Evolutionary conservation across 2,888 invertebrate species (phyloP).

Genomic region (Muschampia plurimacula): DNA sequence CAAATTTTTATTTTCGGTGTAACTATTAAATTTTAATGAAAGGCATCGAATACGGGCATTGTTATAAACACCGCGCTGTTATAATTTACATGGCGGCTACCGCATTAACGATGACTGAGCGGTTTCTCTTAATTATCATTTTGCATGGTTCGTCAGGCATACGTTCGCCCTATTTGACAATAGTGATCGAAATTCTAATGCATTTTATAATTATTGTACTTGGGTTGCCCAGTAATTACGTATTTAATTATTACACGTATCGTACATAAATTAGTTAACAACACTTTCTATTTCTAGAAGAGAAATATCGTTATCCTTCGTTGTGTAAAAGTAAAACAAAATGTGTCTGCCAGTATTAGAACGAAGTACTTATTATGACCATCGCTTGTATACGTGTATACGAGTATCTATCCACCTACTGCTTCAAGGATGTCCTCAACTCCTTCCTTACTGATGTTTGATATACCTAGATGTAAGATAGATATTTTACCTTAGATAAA

Average conservation of each 20-base stretch:
- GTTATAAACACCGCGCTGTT: conserved; percentile 68
- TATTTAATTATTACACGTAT: neutral
- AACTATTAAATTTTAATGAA: conserved; percentile 75
- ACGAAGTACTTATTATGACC: no score
- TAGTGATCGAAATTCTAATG: conserved; percentile 26
- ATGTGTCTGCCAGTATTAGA: no score
- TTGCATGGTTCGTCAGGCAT: conserved; percentile 82
- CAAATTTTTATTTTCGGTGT: conserved; percentile 56
- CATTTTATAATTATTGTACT: conserved; percentile 25
- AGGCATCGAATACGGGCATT: conserved; percentile 71
- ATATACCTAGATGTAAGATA: no score
- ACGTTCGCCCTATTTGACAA: conserved; percentile 54
- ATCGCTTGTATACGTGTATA: no score
- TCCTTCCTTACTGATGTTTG: no score
- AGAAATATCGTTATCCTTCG: no score
- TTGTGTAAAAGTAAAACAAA: no score
- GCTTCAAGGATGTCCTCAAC: no score
- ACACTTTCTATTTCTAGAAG: no score
- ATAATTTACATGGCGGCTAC: conserved; percentile 80
- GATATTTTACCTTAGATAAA: no score
- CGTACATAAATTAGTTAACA: neutral
- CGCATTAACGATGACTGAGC: conserved; percentile 83
- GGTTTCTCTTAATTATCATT: conserved; percentile 85
- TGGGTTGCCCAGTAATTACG: neutral
- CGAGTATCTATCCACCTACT: no score